A percentile compares a stretch with the other conserved stretches of the same genome.
Conservation (phyloP, 2,113 vertebrate species). For the Sander lucioperca region DNA sequence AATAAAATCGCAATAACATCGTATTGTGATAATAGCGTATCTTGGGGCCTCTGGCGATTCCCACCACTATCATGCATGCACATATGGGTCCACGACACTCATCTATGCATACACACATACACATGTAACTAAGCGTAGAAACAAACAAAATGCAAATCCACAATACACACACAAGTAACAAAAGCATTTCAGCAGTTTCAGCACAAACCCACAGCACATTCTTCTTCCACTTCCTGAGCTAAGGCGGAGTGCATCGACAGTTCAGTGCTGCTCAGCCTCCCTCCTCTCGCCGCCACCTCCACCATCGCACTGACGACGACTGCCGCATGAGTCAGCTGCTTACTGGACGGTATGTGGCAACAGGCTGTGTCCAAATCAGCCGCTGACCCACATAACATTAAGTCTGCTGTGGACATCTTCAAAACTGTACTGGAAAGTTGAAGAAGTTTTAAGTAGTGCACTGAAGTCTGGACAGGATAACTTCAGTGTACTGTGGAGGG, state of each 20-base stretch:
- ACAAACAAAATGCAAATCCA: slow-evolving; percentile 8
- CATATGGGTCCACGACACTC: not conserved
- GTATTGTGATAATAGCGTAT: too few relatives aligned
- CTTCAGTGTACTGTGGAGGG: not conserved
- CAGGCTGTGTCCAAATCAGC: slow-evolving; percentile 46
- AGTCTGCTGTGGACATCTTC: slow-evolving; percentile 17
- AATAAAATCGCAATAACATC: too few relatives aligned
- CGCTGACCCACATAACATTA: slow-evolving; percentile 30
- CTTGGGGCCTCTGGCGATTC: too few relatives aligned
- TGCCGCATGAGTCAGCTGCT: slow-evolving; percentile 57
- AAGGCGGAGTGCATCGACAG: slow-evolving; percentile 64
- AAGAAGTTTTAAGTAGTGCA: not conserved
- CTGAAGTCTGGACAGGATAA: not conserved
- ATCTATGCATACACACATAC: not conserved
- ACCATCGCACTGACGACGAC: slow-evolving; percentile 5
- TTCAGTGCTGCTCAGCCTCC: slow-evolving; percentile 37
- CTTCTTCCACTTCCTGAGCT: slow-evolving; percentile 65
- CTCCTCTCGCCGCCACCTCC: slow-evolving; percentile 35
- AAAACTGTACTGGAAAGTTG: slow-evolving; percentile 2
- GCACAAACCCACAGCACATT: slow-evolving; percentile 54
- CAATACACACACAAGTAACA: not conserved
- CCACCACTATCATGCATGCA: not conserved
- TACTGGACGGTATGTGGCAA: slow-evolving; percentile 54
- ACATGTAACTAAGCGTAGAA: not conserved
- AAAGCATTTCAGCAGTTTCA: slow-evolving; percentile 47